phyloP scores from a whole-genome alignment of 2,113 vertebrate genomes.

The Vimba vimba region DNA sequence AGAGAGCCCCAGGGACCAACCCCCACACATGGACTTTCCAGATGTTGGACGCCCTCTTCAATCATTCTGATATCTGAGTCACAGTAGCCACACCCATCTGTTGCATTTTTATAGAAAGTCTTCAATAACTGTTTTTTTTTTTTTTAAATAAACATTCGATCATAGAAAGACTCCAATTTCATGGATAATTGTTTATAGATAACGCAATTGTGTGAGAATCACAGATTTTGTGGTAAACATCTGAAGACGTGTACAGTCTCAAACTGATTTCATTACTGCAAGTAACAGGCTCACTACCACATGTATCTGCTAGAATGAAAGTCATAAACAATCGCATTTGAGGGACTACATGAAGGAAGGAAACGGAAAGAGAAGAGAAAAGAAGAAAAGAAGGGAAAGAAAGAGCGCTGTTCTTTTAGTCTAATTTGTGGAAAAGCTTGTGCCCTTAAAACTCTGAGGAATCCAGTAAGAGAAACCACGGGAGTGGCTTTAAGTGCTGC shows the following conservation, averaged over 20 bases:
- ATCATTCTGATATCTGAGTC: conserved; percentile 10
- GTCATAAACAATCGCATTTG: conserved; percentile 58
- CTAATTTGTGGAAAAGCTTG: conserved; percentile 52
- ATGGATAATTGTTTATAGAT: conserved; percentile 1
- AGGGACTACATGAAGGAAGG: neutral
- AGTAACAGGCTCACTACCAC: conserved; percentile 53
- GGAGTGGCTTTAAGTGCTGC: conserved; percentile 57
- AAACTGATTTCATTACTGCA: conserved; percentile 42
- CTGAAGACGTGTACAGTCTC: conserved; percentile 47
- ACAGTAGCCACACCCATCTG: conserved; percentile 33
- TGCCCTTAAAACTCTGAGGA: conserved; percentile 62
- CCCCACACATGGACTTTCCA: conserved; percentile 54
- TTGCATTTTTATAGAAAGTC: conserved; percentile 43
- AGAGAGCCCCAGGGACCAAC: conserved; percentile 30
- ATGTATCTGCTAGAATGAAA: conserved; percentile 18
- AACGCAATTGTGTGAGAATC: neutral
- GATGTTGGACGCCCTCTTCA: conserved; percentile 56
- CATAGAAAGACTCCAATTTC: conserved; percentile 7
- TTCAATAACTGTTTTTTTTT: conserved; percentile 45
- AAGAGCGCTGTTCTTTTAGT: conserved; percentile 46
- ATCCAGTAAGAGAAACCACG: conserved; percentile 64
- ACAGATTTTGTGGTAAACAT: conserved; percentile 12
- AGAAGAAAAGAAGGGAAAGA: conserved; percentile 33
- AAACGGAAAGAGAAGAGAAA: conserved; percentile 3
- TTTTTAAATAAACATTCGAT: neutral